Percentiles rank a stretch among this genome's conserved stretches.
These are phyloP conservation scores for Epizoanthus scotinus DNA, from an alignment of 92 coral and sea anemone species.

Conservation along the genomic window DNA sequence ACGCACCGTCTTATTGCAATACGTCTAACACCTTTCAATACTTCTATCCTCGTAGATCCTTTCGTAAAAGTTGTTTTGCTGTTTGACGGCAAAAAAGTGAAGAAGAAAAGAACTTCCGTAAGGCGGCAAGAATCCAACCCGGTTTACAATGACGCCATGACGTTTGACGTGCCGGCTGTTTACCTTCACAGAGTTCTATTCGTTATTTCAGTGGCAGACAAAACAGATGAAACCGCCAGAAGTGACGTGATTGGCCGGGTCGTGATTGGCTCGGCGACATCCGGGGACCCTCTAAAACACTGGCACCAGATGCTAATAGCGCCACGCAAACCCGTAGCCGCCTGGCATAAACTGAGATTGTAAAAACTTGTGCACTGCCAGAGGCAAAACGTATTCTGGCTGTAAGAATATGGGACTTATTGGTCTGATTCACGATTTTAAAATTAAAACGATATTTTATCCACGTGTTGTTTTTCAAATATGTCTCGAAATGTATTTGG, in stretches of 20 bases:
- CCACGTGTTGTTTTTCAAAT: too few relatives aligned
- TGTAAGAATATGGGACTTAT: too few relatives aligned
- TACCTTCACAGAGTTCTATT: conserved; percentile 85
- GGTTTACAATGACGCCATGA: conserved; percentile 96
- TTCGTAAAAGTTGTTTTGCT: conserved; percentile 91
- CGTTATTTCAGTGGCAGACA: conserved; percentile 92
- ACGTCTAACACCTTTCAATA: too few relatives aligned
- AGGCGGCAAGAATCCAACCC: conserved; percentile 86
- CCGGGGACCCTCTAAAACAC: conserved; percentile 87
- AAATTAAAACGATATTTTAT: too few relatives aligned
- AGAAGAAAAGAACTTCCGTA: conserved; percentile 90
- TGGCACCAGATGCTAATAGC: conserved; percentile 97
- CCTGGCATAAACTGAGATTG: conserved; percentile 86
- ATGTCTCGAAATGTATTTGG: too few relatives aligned
- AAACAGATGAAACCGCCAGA: conserved; percentile 72
- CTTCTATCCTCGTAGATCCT: conserved; percentile 63
- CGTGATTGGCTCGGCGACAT: conserved; percentile 92
- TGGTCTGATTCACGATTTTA: too few relatives aligned
- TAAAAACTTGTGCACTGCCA: not conserved
- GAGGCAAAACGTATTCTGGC: too few relatives aligned
- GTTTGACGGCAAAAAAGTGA: conserved; percentile 90
- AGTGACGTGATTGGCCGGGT: conserved; percentile 96
- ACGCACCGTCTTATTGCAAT: not conserved
- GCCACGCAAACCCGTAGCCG: conserved; percentile 94
- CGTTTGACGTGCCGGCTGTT: conserved; percentile 87